Evolutionary conservation across 2,888 invertebrate species (phyloP).

Genomic region (Athetis lepigone): DNA sequence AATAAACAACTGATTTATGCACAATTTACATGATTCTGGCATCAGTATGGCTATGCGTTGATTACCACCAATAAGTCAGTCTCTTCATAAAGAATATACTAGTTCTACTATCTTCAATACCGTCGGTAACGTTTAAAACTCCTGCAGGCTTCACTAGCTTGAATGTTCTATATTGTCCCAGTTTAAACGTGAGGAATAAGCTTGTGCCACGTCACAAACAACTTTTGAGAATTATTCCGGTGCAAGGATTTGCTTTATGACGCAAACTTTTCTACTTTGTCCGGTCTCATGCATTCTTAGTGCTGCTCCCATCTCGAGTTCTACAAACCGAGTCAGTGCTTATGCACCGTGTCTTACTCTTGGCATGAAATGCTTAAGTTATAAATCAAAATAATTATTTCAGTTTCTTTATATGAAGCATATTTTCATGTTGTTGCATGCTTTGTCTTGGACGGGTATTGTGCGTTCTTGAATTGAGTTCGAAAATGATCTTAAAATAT

Average conservation of each 20-base stretch:
- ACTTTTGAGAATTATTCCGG: slow-evolving; percentile 57
- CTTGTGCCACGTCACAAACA: slow-evolving; percentile 47
- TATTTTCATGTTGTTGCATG: slow-evolving; percentile 11
- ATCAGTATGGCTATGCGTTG: too few relatives aligned
- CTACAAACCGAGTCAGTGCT: slow-evolving; percentile 34
- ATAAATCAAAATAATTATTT: slow-evolving; percentile 42
- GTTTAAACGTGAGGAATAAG: slow-evolving; percentile 48
- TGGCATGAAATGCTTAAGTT: slow-evolving; percentile 35
- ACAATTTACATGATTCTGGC: too few relatives aligned
- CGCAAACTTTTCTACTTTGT: slow-evolving; percentile 59
- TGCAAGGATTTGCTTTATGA: slow-evolving; percentile 60
- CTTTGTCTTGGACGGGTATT: neutral
- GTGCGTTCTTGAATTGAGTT: neutral
- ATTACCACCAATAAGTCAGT: too few relatives aligned
- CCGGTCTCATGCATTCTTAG: slow-evolving; percentile 53
- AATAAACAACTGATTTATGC: too few relatives aligned
- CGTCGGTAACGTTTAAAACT: slow-evolving; percentile 22
- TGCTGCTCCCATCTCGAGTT: slow-evolving; percentile 47
- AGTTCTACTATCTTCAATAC: slow-evolving; percentile 20
- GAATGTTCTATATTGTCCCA: slow-evolving; percentile 45
- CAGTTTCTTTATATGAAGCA: neutral
- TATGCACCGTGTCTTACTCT: slow-evolving; percentile 48
- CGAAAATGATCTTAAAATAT: neutral
- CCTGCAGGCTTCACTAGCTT: slow-evolving; percentile 28
- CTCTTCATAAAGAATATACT: too few relatives aligned